Evolutionary conservation across 2,888 invertebrate genomes (phyloP).

Genomic region (Capitulum mitella): DNA sequence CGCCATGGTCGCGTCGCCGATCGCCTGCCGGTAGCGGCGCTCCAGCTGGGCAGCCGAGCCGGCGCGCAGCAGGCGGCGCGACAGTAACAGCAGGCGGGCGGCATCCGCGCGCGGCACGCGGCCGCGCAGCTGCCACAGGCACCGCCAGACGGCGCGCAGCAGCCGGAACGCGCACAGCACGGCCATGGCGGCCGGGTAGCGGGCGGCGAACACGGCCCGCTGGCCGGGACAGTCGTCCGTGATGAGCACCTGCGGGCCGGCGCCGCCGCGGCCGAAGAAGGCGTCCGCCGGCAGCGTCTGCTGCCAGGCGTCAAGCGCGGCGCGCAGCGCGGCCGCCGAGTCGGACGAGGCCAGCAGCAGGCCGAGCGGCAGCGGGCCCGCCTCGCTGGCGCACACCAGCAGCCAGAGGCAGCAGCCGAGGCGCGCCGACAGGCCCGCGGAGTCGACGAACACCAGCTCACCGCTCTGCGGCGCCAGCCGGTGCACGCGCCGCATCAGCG

Average conservation of each 20-base stretch:
- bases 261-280: neutral
- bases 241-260: constrained; percentile 11
- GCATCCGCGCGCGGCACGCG: neutral
- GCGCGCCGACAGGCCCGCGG: neutral
- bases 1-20: neutral
- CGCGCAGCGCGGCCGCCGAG: neutral
- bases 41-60: neutral
- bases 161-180: constrained; percentile 6
- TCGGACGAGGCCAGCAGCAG: constrained; percentile 2
- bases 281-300: neutral
- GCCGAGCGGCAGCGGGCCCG: constrained; percentile 8
- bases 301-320: neutral
- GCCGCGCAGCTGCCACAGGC: neutral
- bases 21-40: neutral
- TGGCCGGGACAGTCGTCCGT: neutral
- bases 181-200: neutral
- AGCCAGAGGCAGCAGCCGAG: constrained; percentile 13
- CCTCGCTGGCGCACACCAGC: constrained; percentile 5
- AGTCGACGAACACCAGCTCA: constrained; percentile 8
- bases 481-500: constrained; percentile 78
- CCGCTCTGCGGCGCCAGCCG: constrained; percentile 69
- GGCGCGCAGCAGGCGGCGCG: neutral
- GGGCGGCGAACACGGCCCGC: neutral
- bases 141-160: constrained; percentile 16
- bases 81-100: neutral